These are phyloP conservation scores for Antitype chi DNA, from an alignment of 2,888 invertebrate species.

Conservation along the genomic window DNA sequence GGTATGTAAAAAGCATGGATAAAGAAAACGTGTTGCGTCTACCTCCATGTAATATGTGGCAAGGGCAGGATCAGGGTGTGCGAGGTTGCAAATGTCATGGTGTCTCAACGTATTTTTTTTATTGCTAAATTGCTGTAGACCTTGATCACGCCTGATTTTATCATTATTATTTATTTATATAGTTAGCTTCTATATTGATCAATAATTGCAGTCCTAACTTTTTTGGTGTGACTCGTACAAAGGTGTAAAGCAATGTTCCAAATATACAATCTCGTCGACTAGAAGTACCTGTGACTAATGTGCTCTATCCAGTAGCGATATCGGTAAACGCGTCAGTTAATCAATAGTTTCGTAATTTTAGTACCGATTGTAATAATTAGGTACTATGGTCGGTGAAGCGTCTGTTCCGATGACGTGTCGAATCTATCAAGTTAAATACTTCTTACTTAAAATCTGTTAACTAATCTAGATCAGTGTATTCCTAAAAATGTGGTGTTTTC, in stretches of 20 bases:
- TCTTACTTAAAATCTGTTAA: not conserved
- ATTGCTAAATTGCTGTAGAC: too few relatives aligned
- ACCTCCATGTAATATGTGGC: not conserved
- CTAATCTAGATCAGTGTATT: not conserved
- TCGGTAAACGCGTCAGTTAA: conserved; percentile 14
- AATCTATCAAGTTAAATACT: not conserved
- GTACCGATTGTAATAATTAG: not conserved
- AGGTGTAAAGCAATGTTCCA: not conserved
- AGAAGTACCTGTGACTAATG: not conserved
- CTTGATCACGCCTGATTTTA: too few relatives aligned
- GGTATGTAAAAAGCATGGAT: not conserved
- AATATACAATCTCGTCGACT: too few relatives aligned
- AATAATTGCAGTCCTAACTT: not conserved
- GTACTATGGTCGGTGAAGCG: too few relatives aligned
- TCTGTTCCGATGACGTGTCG: not conserved
- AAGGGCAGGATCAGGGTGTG: not conserved
- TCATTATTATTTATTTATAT: too few relatives aligned
- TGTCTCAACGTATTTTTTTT: not conserved
- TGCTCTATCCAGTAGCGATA: conserved; percentile 7
- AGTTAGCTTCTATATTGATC: not conserved
- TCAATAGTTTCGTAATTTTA: conserved; percentile 6
- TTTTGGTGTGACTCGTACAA: not conserved
- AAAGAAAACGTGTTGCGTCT: not conserved
- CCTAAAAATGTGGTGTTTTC: not conserved
- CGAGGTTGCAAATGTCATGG: not conserved